Base-by-base conservation (phyloP, 2,888 invertebrate genomes). In the Eristalinus aeneus region DNA sequence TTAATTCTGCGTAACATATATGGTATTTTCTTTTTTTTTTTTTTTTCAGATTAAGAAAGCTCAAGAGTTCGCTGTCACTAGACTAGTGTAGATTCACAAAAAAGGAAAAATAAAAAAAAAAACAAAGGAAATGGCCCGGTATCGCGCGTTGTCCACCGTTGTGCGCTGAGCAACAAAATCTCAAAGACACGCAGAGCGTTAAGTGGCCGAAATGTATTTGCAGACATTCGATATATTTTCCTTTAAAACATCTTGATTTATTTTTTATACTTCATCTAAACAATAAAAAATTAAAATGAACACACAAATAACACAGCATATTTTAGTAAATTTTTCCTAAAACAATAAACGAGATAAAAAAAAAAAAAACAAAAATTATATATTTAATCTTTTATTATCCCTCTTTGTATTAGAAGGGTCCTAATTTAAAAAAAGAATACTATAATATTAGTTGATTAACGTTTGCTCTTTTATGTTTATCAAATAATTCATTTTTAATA, bases 41-140 rank as follows among this genome's bases (percentile, higher is more conserved):
- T 80, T 84, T 0, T 34, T 56, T 23, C 54, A 85, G 85, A 85
- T 85, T 85, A 85, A 85, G 64, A 22, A 76, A 77, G 53, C 64
- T 81, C 69, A 23, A 12, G 12, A 54, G n/a, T 16, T 60, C 65
- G 27, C 65, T 58, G 60, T 72, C 46, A 72, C 16, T 32, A 72
- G 76, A 85, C 68, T 73, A 81, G 76, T 77, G 80, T 81, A 85
- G 76, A 85, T 73, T 80, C 85, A 79, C 75, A 85, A 79, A 71
- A 56, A 61, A n/a, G n/a, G n/a, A n/a, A n/a, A n/a, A 12, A 4
- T n/a, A 6, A n/a, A 16, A n/a, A n/a, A 63, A 22, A 20, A 39
- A 27, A 27, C 27, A 27, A 31, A 53, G 46, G 72, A 85, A 80
- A 60, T 72, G 85, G 76, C 85, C 85, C 22, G 65, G 39, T 34